Conservation (phyloP, 2,888 invertebrate genomes). For the Drosophila neutralis region DNA sequence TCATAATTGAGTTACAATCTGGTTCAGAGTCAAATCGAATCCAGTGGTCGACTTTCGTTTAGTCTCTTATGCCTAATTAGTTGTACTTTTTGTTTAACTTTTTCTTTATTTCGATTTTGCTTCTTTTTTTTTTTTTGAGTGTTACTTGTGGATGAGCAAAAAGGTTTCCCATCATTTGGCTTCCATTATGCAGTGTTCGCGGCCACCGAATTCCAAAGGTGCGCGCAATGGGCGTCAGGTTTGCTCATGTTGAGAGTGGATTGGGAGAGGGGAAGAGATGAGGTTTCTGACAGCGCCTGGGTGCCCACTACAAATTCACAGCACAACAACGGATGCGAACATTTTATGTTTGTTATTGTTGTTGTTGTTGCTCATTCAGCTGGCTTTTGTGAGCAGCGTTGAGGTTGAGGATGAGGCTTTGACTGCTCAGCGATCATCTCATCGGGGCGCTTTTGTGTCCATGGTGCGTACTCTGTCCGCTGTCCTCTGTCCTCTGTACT, state of each 20-base stretch:
- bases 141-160: conserved; percentile 53
- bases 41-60: conserved; percentile 68
- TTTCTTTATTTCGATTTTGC: conserved; percentile 11
- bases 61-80: conserved; percentile 72
- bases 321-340: conserved; percentile 60
- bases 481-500: conserved; percentile 34
- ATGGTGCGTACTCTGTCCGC: conserved; percentile 34
- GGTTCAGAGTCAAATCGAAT: conserved; percentile 71
- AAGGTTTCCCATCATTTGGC: conserved; percentile 82
- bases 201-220: conserved; percentile 80
- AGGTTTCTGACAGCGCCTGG: conserved; percentile 59
- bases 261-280: background rate
- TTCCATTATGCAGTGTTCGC: conserved; percentile 77
- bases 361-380: conserved; percentile 48
- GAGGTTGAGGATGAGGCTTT: conserved; percentile 38
- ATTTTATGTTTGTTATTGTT: conserved; percentile 26
- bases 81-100: conserved; percentile 48
- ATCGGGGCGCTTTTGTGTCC: conserved; percentile 75
- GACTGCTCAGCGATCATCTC: conserved; percentile 72
- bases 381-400: conserved; percentile 28
- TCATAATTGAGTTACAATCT: conserved; percentile 79
- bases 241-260: conserved; percentile 15
- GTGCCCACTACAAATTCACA: conserved; percentile 70
- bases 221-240: conserved; percentile 62
- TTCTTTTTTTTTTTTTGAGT: conserved; percentile 12